Base-by-base conservation (phyloP, 2,113 vertebrate species). In the Polypterus bichir region DNA sequence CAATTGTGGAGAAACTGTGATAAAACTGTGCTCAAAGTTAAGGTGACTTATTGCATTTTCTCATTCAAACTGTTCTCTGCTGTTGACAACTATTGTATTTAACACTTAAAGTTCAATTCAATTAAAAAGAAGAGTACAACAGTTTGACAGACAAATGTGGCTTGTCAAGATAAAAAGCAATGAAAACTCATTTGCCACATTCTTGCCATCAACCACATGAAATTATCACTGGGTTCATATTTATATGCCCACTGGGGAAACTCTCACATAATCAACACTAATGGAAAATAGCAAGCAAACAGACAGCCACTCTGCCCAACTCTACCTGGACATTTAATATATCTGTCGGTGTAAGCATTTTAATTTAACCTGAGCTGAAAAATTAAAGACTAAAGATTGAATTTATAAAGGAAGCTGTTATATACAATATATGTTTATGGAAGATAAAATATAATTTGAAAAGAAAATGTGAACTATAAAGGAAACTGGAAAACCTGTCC, bases 221-320 rank as follows among this genome's bases (percentile, higher is more conserved):
- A 64, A 70, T 67, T 63, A 65, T 66, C 69, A 63, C 60, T 44
- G 69, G 61, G 57, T 54, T 54, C 71, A 68, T 62, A 62, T 67
- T 53, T 62, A 64, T 60, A 64, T 61, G 61, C 69, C 49, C 57
- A 7, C 45, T 59, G 52, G 66, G 47, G 5, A 57, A 44, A 66
- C 61, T 62, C 66, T 71, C 64, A 66, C 64, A 68, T 71, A 71
- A 76, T 63, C 68, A 49, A 62, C 65, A 73, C 66, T 70, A 74
- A 71, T 69, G 64, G 69, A 49, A 59, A n/a, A 47, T n/a, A 73
- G 59, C 66, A 70, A 56, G 65, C 3, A 73, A 68, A 10, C 49
- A 9, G 49, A 9, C 54, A 55, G 44, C 27, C 44, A 55, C 10
- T 55, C 54, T 56, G 27, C 4, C 27, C 56, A 9, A 27, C 7